Evolutionary conservation across 1,140 invertebrate genomes (phyloP).

Genomic region (Trichonephila clavipes): DNA sequence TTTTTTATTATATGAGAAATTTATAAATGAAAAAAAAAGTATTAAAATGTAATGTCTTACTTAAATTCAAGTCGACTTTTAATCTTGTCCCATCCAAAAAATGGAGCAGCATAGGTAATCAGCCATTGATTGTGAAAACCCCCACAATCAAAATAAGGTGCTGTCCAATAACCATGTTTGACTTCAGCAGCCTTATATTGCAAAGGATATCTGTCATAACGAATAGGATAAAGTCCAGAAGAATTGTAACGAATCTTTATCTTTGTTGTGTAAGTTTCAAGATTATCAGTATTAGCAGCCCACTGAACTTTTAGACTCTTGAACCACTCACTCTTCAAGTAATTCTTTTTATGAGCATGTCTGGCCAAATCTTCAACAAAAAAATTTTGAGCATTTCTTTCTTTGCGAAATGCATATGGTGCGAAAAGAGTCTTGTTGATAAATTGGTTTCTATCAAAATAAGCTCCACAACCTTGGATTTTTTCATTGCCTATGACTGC

Average conservation of each 20-base stretch:
- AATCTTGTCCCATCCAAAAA: conserved; percentile 97
- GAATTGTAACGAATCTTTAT: conserved; percentile 95
- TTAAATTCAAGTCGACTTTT: conserved; percentile 95
- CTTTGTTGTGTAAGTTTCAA: conserved; percentile 96
- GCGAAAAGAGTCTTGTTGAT: conserved; percentile 92
- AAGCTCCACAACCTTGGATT: conserved; percentile 94
- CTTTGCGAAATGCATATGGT: conserved; percentile 94
- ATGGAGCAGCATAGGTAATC: conserved; percentile 95
- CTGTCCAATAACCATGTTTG: conserved; percentile 94
- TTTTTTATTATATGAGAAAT: neutral
- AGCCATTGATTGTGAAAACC: conserved; percentile 89
- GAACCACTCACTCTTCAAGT: conserved; percentile 92
- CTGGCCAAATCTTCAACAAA: conserved; percentile 93
- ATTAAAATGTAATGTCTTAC: conserved; percentile 84
- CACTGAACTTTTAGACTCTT: conserved; percentile 93
- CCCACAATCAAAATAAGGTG: conserved; percentile 96
- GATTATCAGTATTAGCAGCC: conserved; percentile 94
- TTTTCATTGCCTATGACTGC: conserved; percentile 93
- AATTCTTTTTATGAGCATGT: conserved; percentile 77
- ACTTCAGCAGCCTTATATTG: conserved; percentile 91
- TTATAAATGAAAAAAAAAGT: neutral
- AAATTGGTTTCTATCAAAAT: conserved; percentile 98
- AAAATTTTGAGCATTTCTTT: conserved; percentile 90
- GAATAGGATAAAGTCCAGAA: conserved; percentile 89
- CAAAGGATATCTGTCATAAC: conserved; percentile 94